Evolutionary conservation across 2,888 invertebrate species (phyloP), one percentile per base, ranked within the genome.

Genomic region (Mystacides longicornis): DNA sequence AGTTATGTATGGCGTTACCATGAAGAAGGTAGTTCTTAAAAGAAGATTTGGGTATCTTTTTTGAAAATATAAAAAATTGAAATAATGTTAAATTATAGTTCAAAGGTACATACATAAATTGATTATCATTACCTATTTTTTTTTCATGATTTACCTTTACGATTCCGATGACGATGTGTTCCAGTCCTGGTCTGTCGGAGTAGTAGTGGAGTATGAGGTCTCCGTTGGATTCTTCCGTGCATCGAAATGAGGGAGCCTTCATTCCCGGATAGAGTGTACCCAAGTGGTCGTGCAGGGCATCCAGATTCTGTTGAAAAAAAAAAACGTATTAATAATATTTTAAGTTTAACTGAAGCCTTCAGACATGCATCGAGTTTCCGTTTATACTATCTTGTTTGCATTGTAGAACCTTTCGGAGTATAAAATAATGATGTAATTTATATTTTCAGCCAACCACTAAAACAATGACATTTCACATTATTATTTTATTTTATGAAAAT

Each of bases 111-210:
- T 7, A 7, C 11, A 27, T 7, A 5, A 11, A 11, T 5, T 7
- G 27, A 47, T 11, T 5, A 49, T 49, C 1, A 23, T 31, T 27
- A 46, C 4, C 14, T 19, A 20, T n/a, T 31, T 43, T n/a, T 4
- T 47, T 22, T 20, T 11, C 37, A 19, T 3, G 45, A 60, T 64
- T 66, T 74, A 92, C 93, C 85, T 94, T 93, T 2, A 98, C 95
- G 63, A 96, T 95, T 23, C 97, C 97, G 67, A 94, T 96, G 59
- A 97, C 96, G 67, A 97, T 96, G 66, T 93, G 89, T 69, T 97
- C 94, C 63, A 97, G 76, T 3, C 94, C 93, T 2, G 93, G 91
- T 61, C 96, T 82, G 64, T 95, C 94, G 0, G 96, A 95, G 72
- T 97, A 97, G 74, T 97, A 97, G 70, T 98, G 97, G 19, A 98